phyloP scores from a whole-genome alignment of 2,888 invertebrate genomes.

The Drosophila atroscutellata region DNA sequence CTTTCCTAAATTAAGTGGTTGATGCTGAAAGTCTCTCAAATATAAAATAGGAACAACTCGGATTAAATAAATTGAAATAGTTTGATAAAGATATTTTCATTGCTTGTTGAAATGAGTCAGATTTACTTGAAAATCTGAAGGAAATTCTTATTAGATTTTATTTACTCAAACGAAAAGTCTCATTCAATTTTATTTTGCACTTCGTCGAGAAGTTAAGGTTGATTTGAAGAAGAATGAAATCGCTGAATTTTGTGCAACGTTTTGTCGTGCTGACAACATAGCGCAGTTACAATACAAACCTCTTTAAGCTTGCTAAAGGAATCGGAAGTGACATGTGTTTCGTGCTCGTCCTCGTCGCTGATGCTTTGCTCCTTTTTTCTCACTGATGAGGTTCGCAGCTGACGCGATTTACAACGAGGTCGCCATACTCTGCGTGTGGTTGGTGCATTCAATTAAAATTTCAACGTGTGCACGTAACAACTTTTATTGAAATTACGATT shows the following conservation, averaged over 20 bases:
- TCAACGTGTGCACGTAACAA: slow-evolving; percentile 77
- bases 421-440: slow-evolving; percentile 51
- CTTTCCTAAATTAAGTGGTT: neutral
- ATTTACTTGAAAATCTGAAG: neutral
- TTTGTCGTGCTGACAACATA: slow-evolving; percentile 27
- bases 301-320: slow-evolving; percentile 34
- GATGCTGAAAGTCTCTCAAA: neutral
- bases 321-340: slow-evolving; percentile 44
- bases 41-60: neutral
- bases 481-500: slow-evolving; percentile 81
- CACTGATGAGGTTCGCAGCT: slow-evolving; percentile 68
- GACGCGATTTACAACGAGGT: slow-evolving; percentile 48
- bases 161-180: neutral
- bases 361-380: slow-evolving; percentile 58
- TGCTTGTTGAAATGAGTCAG: neutral
- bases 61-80: neutral
- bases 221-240: neutral
- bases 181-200: neutral
- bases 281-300: slow-evolving; percentile 31
- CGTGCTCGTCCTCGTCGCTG: slow-evolving; percentile 41
- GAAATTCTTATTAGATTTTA: neutral
- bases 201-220: neutral
- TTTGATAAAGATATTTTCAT: neutral
- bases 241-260: neutral
- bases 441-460: slow-evolving; percentile 82